Percentiles rank a stretch among this genome's conserved stretches.
phyloP scores from a whole-genome alignment of 2,797 vertebrate species.

The Denticeps clupeoides region DNA sequence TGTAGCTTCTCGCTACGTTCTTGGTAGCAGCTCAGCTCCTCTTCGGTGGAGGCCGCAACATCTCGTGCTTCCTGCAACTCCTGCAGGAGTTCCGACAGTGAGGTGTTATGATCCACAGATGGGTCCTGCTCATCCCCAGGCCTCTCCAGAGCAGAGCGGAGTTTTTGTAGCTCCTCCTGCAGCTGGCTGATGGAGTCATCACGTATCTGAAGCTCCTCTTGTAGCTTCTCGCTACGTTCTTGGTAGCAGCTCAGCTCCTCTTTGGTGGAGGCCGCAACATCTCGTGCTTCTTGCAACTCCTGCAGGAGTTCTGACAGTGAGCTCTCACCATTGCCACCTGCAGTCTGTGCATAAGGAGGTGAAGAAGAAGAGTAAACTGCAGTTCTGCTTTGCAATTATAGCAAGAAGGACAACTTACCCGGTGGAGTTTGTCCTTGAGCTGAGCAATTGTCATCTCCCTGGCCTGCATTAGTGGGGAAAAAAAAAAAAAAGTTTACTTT shows the following conservation, averaged over 20 bases:
- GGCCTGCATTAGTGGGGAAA: conserved; percentile 52
- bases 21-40: too few relatives aligned
- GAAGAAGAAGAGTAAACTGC: neutral
- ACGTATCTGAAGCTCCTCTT: conserved; percentile 60
- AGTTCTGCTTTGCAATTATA: neutral
- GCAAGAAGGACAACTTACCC: conserved; percentile 36
- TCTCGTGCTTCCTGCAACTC: too few relatives aligned
- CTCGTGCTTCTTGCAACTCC: conserved; percentile 49
- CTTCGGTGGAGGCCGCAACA: too few relatives aligned
- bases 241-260: conserved; percentile 65
- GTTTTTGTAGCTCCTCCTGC: conserved; percentile 60
- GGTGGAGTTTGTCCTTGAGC: conserved; percentile 53
- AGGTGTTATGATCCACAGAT: conserved; percentile 10
- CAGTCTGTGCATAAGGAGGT: conserved; percentile 31
- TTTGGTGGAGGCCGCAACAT: conserved; percentile 54
- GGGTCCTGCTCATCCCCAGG: conserved; percentile 43
- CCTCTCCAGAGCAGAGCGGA: conserved; percentile 49
- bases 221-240: conserved; percentile 62
- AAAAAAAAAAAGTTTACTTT: too few relatives aligned
- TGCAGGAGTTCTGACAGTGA: conserved; percentile 37
- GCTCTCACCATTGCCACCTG: conserved; percentile 29
- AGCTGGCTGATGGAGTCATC: conserved; percentile 58
- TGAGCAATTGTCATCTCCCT: conserved; percentile 65
- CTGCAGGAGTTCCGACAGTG: conserved; percentile 10
- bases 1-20: too few relatives aligned